These are phyloP conservation scores for Clarias gariepinus DNA, from an alignment of 2,113 vertebrate species.

Conservation along the genomic window DNA sequence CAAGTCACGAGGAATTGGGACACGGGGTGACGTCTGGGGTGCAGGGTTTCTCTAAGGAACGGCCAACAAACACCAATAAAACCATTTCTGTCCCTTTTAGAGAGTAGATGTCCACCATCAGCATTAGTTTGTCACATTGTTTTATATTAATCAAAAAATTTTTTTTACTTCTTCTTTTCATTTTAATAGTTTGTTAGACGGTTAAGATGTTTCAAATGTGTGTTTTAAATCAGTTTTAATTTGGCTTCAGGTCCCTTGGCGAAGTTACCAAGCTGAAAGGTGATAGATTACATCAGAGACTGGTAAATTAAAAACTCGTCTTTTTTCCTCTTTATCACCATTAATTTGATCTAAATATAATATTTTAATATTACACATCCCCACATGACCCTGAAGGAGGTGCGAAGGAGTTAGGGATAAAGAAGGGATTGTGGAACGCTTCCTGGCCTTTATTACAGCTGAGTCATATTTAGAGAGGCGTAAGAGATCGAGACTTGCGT, in stretches of 20 bases:
- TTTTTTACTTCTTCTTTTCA: not conserved
- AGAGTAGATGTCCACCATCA: constrained; percentile 25
- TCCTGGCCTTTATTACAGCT: not conserved
- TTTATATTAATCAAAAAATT: too few relatives aligned
- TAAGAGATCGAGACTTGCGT: constrained; percentile 48
- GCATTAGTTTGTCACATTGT: constrained; percentile 27
- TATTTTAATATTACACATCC: not conserved
- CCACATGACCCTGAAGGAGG: not conserved
- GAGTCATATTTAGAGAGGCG: not conserved
- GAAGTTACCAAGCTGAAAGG: constrained; percentile 57
- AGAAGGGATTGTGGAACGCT: not conserved
- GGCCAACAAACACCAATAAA: constrained; percentile 10
- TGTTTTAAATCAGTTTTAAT: constrained; percentile 60
- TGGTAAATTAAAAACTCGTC: constrained; percentile 58
- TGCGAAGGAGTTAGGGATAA: not conserved
- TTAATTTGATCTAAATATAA: constrained; percentile 54
- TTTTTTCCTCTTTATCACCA: constrained; percentile 63
- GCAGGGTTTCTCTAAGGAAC: constrained; percentile 56
- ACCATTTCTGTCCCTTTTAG: not conserved
- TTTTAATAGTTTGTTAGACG: constrained; percentile 1
- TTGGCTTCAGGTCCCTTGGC: constrained; percentile 56
- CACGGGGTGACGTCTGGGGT: constrained; percentile 40
- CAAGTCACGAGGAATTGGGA: not conserved
- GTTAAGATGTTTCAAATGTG: constrained; percentile 47
- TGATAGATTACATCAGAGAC: constrained; percentile 59